Conservation (phyloP, 2,888 invertebrate species). For the Pyrocoelia pectoralis region DNA sequence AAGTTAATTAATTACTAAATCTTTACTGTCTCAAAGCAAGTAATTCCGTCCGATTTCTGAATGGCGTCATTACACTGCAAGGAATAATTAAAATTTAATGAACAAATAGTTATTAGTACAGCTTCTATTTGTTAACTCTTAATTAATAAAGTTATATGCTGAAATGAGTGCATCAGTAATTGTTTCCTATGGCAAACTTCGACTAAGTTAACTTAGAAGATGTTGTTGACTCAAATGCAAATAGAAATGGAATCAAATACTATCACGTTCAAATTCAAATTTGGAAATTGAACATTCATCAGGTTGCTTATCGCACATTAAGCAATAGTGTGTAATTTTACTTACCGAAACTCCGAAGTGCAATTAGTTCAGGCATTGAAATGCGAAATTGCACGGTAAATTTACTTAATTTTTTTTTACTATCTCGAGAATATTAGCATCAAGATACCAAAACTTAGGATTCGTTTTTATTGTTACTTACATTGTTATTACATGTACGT, state of each 20-base stretch:
- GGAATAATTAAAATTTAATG: not conserved
- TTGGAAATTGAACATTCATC: not conserved
- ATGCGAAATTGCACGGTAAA: no score
- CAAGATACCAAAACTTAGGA: no score
- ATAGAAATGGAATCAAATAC: not conserved
- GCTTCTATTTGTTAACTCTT: not conserved
- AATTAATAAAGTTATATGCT: not conserved
- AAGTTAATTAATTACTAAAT: not conserved
- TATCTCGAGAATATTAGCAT: no score
- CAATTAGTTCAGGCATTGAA: no score
- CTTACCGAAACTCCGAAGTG: not conserved
- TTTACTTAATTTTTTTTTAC: no score
- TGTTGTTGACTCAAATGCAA: not conserved
- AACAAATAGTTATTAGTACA: not conserved
- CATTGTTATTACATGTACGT: no score
- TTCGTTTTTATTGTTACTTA: no score
- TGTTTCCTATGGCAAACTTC: not conserved
- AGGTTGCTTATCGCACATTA: not conserved
- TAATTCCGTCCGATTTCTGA: not conserved
- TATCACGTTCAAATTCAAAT: not conserved
- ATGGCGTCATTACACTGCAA: not conserved
- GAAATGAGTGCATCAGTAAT: constrained; percentile 1
- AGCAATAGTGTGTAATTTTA: not conserved
- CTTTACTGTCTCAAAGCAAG: not conserved
- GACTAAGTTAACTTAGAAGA: not conserved